phyloP scores from a whole-genome alignment of 2,113 vertebrate genomes.

The Oreamnos americanus region DNA sequence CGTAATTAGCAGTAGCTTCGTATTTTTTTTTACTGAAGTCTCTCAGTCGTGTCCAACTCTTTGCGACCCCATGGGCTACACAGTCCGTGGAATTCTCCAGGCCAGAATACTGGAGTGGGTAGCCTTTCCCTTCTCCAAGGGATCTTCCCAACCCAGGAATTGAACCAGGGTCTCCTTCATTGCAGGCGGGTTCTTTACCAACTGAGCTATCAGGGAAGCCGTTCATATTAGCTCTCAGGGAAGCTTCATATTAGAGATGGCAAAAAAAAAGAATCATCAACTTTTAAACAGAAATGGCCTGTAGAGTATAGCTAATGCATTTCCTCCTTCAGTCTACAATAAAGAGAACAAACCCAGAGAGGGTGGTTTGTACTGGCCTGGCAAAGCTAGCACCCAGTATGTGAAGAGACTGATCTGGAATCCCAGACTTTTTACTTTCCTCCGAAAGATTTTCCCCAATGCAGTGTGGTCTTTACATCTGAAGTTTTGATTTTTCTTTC shows the following conservation, averaged over 20 bases:
- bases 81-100: not conserved
- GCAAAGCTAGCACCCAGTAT: not conserved
- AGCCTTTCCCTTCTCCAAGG: not conserved
- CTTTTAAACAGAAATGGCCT: not conserved
- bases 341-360: not conserved
- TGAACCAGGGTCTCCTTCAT: not conserved
- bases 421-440: not conserved
- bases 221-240: not conserved
- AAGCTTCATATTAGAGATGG: not conserved
- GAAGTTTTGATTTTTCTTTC: conserved; percentile 7
- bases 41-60: not conserved
- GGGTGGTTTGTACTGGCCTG: not conserved
- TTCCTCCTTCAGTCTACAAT: not conserved
- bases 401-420: not conserved
- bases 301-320: not conserved
- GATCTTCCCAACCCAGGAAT: not conserved
- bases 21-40: not conserved
- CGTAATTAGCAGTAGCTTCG: not conserved
- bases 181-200: not conserved
- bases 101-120: not conserved
- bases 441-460: not conserved
- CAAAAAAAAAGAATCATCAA: not conserved
- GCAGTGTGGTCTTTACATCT: not conserved
- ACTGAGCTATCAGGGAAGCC: not conserved
- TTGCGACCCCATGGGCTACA: not conserved